Percentiles rank a stretch among this genome's conserved stretches.
Conservation (phyloP, 2,888 invertebrate genomes). For the Odontocerum albicorne region DNA sequence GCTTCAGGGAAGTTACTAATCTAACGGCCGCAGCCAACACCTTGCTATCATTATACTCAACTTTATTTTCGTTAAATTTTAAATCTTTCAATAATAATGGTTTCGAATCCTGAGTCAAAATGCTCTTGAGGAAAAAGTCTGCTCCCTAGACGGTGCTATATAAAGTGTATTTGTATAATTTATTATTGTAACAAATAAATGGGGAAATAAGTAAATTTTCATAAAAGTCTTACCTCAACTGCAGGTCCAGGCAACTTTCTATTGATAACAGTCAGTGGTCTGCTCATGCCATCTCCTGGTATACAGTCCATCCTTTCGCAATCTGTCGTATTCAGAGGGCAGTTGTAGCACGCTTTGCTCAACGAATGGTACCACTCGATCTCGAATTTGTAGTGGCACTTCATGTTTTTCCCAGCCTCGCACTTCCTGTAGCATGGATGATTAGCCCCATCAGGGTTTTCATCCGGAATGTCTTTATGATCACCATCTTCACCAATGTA, state of each 20-base stretch:
- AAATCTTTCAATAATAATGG: no score
- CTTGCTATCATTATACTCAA: no score
- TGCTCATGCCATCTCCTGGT: slow-evolving; percentile 76
- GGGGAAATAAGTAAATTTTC: no score
- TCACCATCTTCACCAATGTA: background rate
- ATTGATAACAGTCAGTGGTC: slow-evolving; percentile 78
- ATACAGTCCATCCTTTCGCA: slow-evolving; percentile 81
- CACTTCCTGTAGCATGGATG: slow-evolving; percentile 71
- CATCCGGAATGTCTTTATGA: background rate
- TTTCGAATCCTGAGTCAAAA: no score
- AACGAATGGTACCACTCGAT: slow-evolving; percentile 83
- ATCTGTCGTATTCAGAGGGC: slow-evolving; percentile 74
- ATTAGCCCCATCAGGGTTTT: slow-evolving; percentile 45
- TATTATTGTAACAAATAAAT: no score
- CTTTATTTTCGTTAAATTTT: no score
- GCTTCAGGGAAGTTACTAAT: no score
- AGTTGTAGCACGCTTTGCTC: slow-evolving; percentile 86
- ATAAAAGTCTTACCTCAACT: slow-evolving; percentile 67
- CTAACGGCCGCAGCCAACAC: no score
- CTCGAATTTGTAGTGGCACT: slow-evolving; percentile 72
- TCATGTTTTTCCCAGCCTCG: slow-evolving; percentile 61
- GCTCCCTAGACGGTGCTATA: no score
- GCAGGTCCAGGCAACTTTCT: slow-evolving; percentile 86
- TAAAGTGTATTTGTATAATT: no score
- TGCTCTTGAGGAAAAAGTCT: no score